Evolutionary conservation across 2,888 invertebrate genomes (phyloP).

Genomic region (Polylopha cassiicola): DNA sequence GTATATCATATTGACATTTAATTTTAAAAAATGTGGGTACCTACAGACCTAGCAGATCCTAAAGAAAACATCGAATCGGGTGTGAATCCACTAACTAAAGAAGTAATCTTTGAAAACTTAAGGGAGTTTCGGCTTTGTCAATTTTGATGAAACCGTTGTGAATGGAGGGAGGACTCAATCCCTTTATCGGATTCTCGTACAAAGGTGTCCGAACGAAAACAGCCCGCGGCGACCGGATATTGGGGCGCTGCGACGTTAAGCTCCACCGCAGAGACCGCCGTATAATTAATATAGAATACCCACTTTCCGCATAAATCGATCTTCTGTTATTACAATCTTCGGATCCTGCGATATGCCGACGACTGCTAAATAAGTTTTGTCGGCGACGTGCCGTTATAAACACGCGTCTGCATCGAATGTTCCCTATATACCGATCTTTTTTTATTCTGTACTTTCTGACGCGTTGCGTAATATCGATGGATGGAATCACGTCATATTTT

Average conservation of each 20-base stretch:
- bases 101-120: slow-evolving; percentile 17
- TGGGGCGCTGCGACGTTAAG: slow-evolving; percentile 32
- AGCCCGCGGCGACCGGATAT: slow-evolving; percentile 42
- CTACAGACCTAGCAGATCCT: slow-evolving; percentile 13
- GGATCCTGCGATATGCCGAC: slow-evolving; percentile 5
- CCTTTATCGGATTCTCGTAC: slow-evolving; percentile 38
- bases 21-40: slow-evolving; percentile 5
- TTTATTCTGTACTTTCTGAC: slow-evolving; percentile 3
- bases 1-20: too few species aligned
- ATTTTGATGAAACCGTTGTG: slow-evolving; percentile 30
- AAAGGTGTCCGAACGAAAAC: slow-evolving; percentile 43
- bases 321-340: slow-evolving; percentile 29
- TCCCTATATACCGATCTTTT: slow-evolving; percentile 1
- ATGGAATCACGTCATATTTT: too few species aligned
- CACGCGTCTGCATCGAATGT: slow-evolving; percentile 15
- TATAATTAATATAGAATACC: slow-evolving; percentile 39
- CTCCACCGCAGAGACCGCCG: slow-evolving; percentile 29
- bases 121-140: slow-evolving; percentile 27
- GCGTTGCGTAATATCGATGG: background rate
- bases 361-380: slow-evolving; percentile 2
- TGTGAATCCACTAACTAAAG: slow-evolving; percentile 13
- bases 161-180: slow-evolving; percentile 28
- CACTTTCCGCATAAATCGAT: slow-evolving; percentile 33
- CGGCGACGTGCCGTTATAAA: slow-evolving; percentile 2
- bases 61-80: slow-evolving; percentile 20